Evolutionary conservation across 2,113 vertebrate genomes (phyloP).

Genomic region (Catharus bicknelli): DNA sequence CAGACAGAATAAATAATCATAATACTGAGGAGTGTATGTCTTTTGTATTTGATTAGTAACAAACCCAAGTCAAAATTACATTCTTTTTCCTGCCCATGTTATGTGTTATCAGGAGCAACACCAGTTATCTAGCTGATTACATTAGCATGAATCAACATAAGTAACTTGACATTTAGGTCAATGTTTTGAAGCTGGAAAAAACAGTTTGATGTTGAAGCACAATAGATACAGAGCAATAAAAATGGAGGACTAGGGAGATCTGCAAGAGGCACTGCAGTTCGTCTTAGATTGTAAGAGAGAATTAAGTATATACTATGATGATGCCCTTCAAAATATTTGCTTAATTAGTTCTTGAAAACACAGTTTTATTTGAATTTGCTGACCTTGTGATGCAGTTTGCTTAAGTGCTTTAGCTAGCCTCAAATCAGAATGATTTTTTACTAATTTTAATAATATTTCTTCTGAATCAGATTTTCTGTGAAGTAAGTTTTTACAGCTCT

Average conservation of each 20-base stretch:
- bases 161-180: neutral
- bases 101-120: neutral
- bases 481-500: neutral
- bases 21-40: neutral
- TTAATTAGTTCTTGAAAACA: neutral
- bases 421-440: neutral
- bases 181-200: neutral
- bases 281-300: neutral
- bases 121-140: neutral
- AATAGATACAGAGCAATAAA: neutral
- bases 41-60: neutral
- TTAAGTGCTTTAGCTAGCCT: neutral
- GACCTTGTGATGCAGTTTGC: neutral
- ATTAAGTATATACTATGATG: neutral
- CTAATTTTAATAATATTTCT: neutral
- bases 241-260: neutral
- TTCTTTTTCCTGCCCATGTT: neutral
- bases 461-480: neutral
- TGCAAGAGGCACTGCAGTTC: neutral
- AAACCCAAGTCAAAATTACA: neutral
- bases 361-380: neutral
- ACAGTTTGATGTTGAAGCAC: neutral
- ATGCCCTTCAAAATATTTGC: slow-evolving; percentile 5
- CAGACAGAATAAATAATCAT: neutral
- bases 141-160: neutral